A percentile compares a stretch with the other conserved stretches of the same genome.
Evolutionary conservation across 2,888 invertebrate genomes (phyloP).

Genomic region (Cerastoderma edule): DNA sequence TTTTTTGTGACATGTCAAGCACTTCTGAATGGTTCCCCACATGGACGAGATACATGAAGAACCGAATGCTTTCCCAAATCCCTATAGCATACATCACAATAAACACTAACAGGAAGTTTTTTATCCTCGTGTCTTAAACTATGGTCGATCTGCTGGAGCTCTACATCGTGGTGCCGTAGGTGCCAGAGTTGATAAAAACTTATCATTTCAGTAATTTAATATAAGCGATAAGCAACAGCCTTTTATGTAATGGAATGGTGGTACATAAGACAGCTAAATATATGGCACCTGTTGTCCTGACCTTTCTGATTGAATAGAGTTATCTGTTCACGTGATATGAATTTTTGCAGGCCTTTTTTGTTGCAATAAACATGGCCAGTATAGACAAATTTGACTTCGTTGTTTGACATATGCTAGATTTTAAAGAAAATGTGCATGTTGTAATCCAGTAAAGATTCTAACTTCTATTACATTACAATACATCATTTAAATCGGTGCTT

Average conservation of each 20-base stretch:
- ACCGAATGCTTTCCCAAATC: constrained; percentile 56
- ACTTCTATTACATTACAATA: too few species aligned
- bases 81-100: constrained; percentile 50
- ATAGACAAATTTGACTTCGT: not conserved
- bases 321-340: not conserved
- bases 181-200: constrained; percentile 8
- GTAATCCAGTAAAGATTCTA: too few species aligned
- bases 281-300: not conserved
- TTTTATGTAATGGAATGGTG: too few species aligned
- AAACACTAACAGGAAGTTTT: constrained; percentile 53
- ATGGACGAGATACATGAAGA: constrained; percentile 22
- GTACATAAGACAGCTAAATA: not conserved
- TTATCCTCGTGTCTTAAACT: constrained; percentile 52
- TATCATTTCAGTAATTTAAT: not conserved
- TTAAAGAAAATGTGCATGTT: too few species aligned
- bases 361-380: not conserved
- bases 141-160: constrained; percentile 22
- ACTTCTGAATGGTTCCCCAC: not conserved
- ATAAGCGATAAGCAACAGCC: not conserved
- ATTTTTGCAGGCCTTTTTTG: not conserved
- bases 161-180: not conserved
- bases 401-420: not conserved
- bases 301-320: not conserved
- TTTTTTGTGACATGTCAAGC: constrained; percentile 29
- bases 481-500: too few species aligned